phyloP scores from a whole-genome alignment of 2,888 invertebrate genomes.

The Argyresthia albistria region DNA sequence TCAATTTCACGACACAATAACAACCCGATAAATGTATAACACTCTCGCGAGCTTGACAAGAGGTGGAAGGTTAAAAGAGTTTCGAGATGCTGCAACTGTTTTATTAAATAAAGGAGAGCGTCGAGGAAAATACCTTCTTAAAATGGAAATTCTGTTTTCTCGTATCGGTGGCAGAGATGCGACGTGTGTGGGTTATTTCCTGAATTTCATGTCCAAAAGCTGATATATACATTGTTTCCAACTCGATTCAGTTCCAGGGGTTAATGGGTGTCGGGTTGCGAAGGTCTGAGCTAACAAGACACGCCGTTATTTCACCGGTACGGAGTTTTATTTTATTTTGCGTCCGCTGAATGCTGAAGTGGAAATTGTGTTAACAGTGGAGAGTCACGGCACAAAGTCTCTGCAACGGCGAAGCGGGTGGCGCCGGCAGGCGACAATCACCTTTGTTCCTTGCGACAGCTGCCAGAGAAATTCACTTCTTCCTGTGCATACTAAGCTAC shows the following conservation, averaged over 20 bases:
- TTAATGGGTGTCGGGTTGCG: too few species aligned
- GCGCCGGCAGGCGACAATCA: background rate
- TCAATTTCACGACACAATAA: background rate
- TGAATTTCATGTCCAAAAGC: too few species aligned
- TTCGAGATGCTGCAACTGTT: too few species aligned
- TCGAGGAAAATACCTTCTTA: background rate
- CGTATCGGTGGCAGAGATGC: too few species aligned
- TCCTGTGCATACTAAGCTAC: background rate
- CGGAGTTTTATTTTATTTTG: background rate
- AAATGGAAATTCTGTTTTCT: too few species aligned
- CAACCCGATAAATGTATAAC: background rate
- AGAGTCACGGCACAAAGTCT: background rate
- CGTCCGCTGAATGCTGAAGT: background rate
- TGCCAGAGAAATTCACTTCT: background rate
- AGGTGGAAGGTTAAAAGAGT: background rate
- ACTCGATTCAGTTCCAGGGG: too few species aligned
- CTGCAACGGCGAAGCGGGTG: background rate
- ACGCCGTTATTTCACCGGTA: too few species aligned
- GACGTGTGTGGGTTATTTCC: too few species aligned
- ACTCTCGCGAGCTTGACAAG: background rate
- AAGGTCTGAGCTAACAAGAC: too few species aligned
- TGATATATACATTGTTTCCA: too few species aligned
- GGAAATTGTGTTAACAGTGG: background rate
- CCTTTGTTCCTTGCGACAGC: background rate
- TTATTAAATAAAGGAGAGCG: background rate